Percentiles rank a stretch among this genome's conserved stretches.
These are phyloP conservation scores for Sebastes diaconus DNA, from an alignment of 2,797 vertebrate species.

Conservation along the genomic window DNA sequence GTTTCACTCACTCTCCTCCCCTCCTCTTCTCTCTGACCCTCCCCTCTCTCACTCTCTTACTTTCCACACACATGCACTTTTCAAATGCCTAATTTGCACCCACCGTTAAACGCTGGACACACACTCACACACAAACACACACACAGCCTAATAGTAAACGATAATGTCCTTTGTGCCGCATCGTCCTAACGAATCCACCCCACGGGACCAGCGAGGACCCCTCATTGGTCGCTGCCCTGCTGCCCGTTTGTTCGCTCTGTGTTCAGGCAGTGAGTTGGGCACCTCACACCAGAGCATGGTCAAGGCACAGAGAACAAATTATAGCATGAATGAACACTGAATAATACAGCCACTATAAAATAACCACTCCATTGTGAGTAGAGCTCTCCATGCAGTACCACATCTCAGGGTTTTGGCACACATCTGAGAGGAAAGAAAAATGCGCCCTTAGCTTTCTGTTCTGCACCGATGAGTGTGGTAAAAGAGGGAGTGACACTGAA, in stretches of 20 bases:
- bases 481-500: slow-evolving; percentile 40
- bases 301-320: slow-evolving; percentile 47
- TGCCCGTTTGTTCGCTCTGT: slow-evolving; percentile 45
- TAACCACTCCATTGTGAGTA: slow-evolving; percentile 50
- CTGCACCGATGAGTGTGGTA: slow-evolving; percentile 39
- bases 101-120: slow-evolving; percentile 17
- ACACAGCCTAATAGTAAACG: slow-evolving; percentile 25
- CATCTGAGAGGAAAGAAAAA: slow-evolving; percentile 12
- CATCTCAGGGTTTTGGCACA: slow-evolving; percentile 56
- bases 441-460: slow-evolving; percentile 33
- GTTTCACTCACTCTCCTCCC: slow-evolving; percentile 43
- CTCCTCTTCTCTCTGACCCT: slow-evolving; percentile 24
- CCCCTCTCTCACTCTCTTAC: slow-evolving; percentile 23
- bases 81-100: slow-evolving; percentile 52
- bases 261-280: slow-evolving; percentile 44
- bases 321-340: slow-evolving; percentile 56
- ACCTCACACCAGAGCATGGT: slow-evolving; percentile 36
- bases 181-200: slow-evolving; percentile 20
- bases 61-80: slow-evolving; percentile 47
- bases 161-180: slow-evolving; percentile 37
- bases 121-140: slow-evolving; percentile 23
- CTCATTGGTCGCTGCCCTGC: slow-evolving; percentile 12
- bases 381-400: slow-evolving; percentile 44
- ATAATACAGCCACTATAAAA: slow-evolving; percentile 59
- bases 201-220: slow-evolving; percentile 1